phyloP scores from a whole-genome alignment of 2,888 invertebrate species.

The Penaeus monodon region DNA sequence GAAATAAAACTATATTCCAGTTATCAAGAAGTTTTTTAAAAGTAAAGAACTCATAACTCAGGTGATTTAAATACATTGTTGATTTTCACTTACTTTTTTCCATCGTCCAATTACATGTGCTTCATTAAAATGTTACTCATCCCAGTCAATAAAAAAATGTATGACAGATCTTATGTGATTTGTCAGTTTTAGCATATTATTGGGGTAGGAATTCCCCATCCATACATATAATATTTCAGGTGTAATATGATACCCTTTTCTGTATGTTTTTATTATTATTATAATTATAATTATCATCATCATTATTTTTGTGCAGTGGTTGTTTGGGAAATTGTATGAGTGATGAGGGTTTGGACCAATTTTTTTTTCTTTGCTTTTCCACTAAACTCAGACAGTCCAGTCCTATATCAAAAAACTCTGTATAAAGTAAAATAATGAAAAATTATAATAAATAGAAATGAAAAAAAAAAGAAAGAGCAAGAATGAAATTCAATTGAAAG shows the following conservation, averaged over 20 bases:
- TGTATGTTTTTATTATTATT: not conserved
- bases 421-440: not conserved
- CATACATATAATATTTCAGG: slow-evolving; percentile 15
- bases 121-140: slow-evolving; percentile 8
- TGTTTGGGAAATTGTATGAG: slow-evolving; percentile 23
- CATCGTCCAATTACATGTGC: slow-evolving; percentile 15
- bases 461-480: too few relatives aligned
- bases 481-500: too few relatives aligned
- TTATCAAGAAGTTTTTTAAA: slow-evolving; percentile 15
- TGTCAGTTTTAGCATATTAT: slow-evolving; percentile 14
- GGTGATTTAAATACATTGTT: slow-evolving; percentile 17
- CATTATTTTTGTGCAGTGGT: slow-evolving; percentile 29
- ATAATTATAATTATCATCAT: not conserved
- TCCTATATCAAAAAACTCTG: slow-evolving; percentile 4
- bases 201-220: not conserved
- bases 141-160: not conserved
- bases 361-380: slow-evolving; percentile 16
- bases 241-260: slow-evolving; percentile 23
- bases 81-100: slow-evolving; percentile 22
- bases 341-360: slow-evolving; percentile 44
- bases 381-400: slow-evolving; percentile 15
- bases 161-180: slow-evolving; percentile 20
- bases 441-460: too few relatives aligned
- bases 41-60: slow-evolving; percentile 13
- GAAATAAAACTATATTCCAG: slow-evolving; percentile 2